These are phyloP conservation scores for Siphlonurus alternatus DNA, from an alignment of 2,888 invertebrate genomes.

Conservation along the genomic window DNA sequence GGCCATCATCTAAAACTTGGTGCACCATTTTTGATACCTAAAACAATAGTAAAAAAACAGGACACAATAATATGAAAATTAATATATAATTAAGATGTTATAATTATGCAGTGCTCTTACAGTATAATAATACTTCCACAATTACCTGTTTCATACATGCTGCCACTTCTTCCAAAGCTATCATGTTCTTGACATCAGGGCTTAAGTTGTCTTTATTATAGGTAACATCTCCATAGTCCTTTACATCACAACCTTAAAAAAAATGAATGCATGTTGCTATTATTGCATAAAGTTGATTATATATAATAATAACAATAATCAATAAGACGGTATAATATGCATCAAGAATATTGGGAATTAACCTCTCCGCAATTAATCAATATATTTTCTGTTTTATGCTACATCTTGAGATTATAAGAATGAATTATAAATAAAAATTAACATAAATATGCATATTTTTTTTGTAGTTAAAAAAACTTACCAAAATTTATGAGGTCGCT, in stretches of 20 bases:
- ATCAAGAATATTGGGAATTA: no score
- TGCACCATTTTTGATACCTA: conserved; percentile 39
- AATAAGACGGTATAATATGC: no score
- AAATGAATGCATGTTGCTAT: conserved; percentile 9
- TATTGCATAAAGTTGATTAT: conserved; percentile 3
- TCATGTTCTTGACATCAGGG: conserved; percentile 41
- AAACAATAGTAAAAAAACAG: conserved; percentile 3
- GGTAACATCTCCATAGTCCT: conserved; percentile 52
- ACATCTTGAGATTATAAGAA: no score
- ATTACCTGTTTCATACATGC: conserved; percentile 42
- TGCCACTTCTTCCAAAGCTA: conserved; percentile 45
- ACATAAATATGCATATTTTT: no score
- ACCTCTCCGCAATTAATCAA: no score
- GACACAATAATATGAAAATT: background rate
- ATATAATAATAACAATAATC: background rate
- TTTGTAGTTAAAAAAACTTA: no score
- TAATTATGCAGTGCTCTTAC: background rate
- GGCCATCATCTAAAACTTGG: conserved; percentile 41
- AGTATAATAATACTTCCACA: background rate
- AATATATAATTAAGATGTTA: background rate
- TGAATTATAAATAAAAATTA: no score
- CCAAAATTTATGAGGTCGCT: conserved; percentile 42
- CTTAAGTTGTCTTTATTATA: conserved; percentile 25
- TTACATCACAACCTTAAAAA: conserved; percentile 39
- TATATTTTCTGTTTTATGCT: no score